Percentiles rank a stretch among this genome's conserved stretches.
These are phyloP conservation scores for Hydrotaea cyrtoneurina DNA, from an alignment of 2,888 invertebrate species.

Conservation along the genomic window DNA sequence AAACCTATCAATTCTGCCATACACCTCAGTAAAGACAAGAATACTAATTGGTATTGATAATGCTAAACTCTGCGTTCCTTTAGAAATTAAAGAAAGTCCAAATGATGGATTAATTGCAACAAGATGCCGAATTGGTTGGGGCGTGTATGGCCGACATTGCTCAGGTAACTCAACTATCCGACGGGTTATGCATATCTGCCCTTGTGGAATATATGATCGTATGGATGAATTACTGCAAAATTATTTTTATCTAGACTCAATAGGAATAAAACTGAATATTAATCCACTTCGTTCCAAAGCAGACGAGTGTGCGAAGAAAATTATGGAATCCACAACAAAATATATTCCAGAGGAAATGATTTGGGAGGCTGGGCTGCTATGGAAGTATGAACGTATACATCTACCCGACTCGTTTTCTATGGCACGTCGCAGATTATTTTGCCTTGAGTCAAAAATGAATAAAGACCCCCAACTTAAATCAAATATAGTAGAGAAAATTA, in stretches of 20 bases:
- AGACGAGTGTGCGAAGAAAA: conserved; percentile 46
- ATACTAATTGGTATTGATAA: conserved; percentile 52
- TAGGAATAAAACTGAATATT: conserved; percentile 41
- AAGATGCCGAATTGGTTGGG: conserved; percentile 61
- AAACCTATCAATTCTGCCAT: conserved; percentile 46
- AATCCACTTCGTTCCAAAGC: conserved; percentile 51
- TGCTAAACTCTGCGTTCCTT: conserved; percentile 51
- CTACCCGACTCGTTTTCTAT: conserved; percentile 59
- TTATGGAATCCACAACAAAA: conserved; percentile 50
- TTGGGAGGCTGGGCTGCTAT: conserved; percentile 55
- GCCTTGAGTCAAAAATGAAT: conserved; percentile 51
- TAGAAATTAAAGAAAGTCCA: conserved; percentile 45
- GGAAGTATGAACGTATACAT: conserved; percentile 51
- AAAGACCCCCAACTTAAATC: conserved; percentile 35
- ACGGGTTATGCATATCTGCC: conserved; percentile 54
- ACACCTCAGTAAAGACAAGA: conserved; percentile 42
- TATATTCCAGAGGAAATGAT: conserved; percentile 44
- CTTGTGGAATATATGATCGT: conserved; percentile 40
- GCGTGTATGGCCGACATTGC: conserved; percentile 50
- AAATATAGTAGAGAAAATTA: conserved; percentile 50
- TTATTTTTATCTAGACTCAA: conserved; percentile 57
- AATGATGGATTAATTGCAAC: conserved; percentile 49
- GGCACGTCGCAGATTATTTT: conserved; percentile 48
- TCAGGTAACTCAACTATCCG: conserved; percentile 6
- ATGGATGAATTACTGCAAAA: conserved; percentile 56